A percentile compares a stretch with the other conserved stretches of the same genome.
Conservation (phyloP, 2,797 vertebrate species). For the Podarcis siculus region DNA sequence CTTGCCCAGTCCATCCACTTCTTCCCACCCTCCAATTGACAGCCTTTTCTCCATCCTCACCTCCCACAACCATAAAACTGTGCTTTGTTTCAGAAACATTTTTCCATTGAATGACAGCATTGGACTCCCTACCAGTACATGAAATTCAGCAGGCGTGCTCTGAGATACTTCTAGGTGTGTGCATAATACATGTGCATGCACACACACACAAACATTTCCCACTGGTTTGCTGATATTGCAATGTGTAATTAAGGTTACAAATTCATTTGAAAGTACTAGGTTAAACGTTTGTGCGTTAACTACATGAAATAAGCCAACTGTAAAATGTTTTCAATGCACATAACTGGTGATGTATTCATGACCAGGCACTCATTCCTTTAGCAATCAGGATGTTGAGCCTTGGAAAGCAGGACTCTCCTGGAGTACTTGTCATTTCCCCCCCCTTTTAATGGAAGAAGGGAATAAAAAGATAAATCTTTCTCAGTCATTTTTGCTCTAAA, state of each 20-base stretch:
- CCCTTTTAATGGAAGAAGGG: neutral
- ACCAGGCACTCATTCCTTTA: neutral
- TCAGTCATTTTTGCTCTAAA: neutral
- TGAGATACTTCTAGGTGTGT: neutral
- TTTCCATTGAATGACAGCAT: neutral
- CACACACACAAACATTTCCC: neutral
- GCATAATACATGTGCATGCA: neutral
- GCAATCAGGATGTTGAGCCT: neutral
- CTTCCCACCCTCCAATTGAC: neutral
- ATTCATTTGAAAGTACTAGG: neutral
- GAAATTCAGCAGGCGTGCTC: neutral
- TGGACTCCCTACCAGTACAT: neutral
- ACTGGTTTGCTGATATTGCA: neutral
- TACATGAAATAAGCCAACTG: neutral
- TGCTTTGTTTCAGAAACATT: neutral
- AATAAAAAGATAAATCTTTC: neutral
- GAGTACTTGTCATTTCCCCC: neutral
- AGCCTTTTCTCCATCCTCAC: no score
- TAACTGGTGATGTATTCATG: neutral
- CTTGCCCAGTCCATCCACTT: neutral
- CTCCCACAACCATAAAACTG: neutral
- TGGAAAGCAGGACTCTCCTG: neutral
- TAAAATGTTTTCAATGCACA: neutral
- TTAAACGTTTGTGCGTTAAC: neutral
- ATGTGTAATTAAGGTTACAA: neutral